Evolutionary conservation across 2,888 invertebrate genomes (phyloP), one percentile per base, ranked within the genome.

Genomic region (Sphaerophoria rueppellii): DNA sequence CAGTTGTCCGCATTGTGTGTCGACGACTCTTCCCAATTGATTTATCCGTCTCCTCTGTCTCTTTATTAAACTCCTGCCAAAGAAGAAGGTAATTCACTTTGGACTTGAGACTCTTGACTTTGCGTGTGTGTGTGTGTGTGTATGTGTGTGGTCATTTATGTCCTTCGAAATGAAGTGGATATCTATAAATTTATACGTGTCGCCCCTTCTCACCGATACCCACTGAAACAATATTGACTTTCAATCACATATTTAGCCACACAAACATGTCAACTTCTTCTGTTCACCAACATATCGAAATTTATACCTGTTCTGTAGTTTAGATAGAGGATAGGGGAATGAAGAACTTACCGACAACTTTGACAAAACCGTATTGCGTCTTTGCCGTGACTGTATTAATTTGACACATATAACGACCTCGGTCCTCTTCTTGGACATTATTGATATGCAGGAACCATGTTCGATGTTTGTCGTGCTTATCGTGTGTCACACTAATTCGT

Each of bases 401-500:
- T 93, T 97, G 98, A 92, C 97, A 97, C 97, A 98, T 98, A 93
- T 98, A 98, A 85, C 96, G 94, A 75, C 98, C 98, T 89, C 96
- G 95, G 92, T 98, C 98, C 90, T 96, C 97, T 91, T 97, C 96
- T 88, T 97, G 95, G 75, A 98, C 97, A 91, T 97, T 96, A 88
- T 95, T 96, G 92, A 98, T 98, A 93, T 98, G 98, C 90, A 98
- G 94, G 93, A 95, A 97, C 97, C 97, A 98, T 88, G 97, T 97
- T 89, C 96, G 95, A 91, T 97, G 97, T 88, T 91, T 91, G 88
- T 92, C 92, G 90, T 96, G 96, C 92, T 97, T 97, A 93, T 97
- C 97, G 92, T 98, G 97, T 77, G 97, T 96, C 87, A 98, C 97
- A 90, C 96, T 96, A 90, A 98, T 97, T 86, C 98, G 94, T 11